A percentile compares a stretch with the other conserved stretches of the same genome.
These are phyloP conservation scores for Ectropis grisescens DNA, from an alignment of 1,140 invertebrate genomes.

Conservation along the genomic window DNA sequence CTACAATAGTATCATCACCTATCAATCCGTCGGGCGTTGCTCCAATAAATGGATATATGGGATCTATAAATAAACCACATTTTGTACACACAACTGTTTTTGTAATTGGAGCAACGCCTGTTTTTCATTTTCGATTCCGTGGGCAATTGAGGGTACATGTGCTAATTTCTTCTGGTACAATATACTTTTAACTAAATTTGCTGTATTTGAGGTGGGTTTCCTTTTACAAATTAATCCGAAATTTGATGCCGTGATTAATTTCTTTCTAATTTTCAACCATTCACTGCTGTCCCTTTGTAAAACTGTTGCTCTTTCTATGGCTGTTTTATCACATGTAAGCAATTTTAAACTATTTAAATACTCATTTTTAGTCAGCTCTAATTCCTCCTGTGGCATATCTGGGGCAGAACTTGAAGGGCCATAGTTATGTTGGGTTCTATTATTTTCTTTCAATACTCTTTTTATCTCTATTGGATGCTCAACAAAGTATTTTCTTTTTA, in stretches of 20 bases:
- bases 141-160: slow-evolving; percentile 1
- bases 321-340: too few relatives aligned
- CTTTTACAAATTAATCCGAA: slow-evolving; percentile 5
- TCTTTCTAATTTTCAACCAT: slow-evolving; percentile 6
- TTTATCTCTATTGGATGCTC: too few relatives aligned
- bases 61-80: too few relatives aligned
- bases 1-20: slow-evolving; percentile 6
- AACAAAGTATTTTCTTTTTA: too few relatives aligned
- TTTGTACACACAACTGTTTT: slow-evolving; percentile 1
- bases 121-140: slow-evolving; percentile 5
- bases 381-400: slow-evolving; percentile 3
- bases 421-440: slow-evolving; percentile 5
- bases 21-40: slow-evolving; percentile 1
- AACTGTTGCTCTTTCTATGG: slow-evolving; percentile 2
- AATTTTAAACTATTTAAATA: too few relatives aligned
- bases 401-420: slow-evolving; percentile 4
- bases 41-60: slow-evolving; percentile 6
- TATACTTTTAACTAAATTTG: slow-evolving; percentile 3
- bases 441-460: too few relatives aligned
- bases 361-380: neutral
- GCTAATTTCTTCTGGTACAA: slow-evolving; percentile 4
- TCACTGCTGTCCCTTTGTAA: slow-evolving; percentile 8
- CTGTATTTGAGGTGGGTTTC: neutral
- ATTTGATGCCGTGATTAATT: slow-evolving; percentile 6
- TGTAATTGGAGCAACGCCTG: slow-evolving; percentile 2